phyloP scores from a whole-genome alignment of 2,113 vertebrate genomes.

The Haliaeetus leucogaster region DNA sequence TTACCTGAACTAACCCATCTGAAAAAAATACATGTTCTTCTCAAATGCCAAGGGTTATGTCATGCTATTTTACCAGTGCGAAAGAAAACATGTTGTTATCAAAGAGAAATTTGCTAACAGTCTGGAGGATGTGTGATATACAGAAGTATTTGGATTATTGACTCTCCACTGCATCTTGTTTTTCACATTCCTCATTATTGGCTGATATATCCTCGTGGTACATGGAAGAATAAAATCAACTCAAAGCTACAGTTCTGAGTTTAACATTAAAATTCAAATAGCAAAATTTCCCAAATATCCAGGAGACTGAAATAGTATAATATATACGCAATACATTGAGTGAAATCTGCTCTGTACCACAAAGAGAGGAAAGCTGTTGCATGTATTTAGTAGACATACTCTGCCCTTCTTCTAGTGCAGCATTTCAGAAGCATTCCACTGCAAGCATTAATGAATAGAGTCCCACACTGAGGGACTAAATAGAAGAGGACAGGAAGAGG shows the following conservation, averaged over 20 bases:
- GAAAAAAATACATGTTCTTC: not conserved
- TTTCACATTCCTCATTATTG: not conserved
- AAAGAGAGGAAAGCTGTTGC: not conserved
- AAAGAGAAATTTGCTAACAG: constrained; percentile 39
- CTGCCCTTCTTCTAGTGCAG: not conserved
- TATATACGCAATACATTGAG: not conserved
- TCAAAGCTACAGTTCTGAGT: not conserved
- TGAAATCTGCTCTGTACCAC: not conserved
- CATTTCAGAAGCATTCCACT: not conserved
- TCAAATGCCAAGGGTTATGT: constrained; percentile 40
- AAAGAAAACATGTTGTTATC: constrained; percentile 37
- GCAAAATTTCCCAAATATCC: not conserved
- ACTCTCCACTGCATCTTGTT: not conserved
- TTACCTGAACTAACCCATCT: constrained; percentile 55
- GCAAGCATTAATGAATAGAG: not conserved
- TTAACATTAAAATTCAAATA: not conserved
- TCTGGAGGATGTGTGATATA: not conserved
- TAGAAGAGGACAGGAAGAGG: not conserved
- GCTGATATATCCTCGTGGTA: not conserved
- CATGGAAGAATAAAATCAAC: not conserved
- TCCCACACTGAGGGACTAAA: not conserved
- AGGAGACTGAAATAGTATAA: not conserved
- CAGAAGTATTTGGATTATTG: not conserved
- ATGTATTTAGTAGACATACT: not conserved
- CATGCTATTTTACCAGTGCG: not conserved